phyloP scores from a whole-genome alignment of 2,888 invertebrate species.

The Heterodera filipjevi region DNA sequence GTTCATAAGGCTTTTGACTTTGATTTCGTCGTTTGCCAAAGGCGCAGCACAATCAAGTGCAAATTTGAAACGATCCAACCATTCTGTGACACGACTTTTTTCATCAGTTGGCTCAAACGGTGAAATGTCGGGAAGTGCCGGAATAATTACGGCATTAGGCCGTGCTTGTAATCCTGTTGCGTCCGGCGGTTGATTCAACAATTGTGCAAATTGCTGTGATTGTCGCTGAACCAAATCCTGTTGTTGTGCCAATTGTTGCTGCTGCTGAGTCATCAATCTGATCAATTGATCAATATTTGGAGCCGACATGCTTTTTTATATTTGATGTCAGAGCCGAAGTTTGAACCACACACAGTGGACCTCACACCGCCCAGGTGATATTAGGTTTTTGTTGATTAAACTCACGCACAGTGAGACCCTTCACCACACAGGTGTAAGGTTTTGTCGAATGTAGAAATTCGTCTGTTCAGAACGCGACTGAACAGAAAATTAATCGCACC shows the following conservation, averaged over 20 bases:
- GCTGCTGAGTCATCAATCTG: neutral
- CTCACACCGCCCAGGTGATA: too few relatives aligned
- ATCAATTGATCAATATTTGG: neutral
- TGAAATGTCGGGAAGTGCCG: neutral
- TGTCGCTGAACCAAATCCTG: neutral
- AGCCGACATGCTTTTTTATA: too few relatives aligned
- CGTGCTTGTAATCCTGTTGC: neutral
- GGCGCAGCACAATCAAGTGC: conserved; percentile 9
- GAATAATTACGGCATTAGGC: neutral
- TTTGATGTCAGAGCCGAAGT: too few relatives aligned
- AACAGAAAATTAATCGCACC: too few relatives aligned
- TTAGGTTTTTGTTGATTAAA: too few relatives aligned
- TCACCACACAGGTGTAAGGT: too few relatives aligned
- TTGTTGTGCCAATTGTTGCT: neutral
- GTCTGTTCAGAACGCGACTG: too few relatives aligned
- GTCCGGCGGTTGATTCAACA: neutral
- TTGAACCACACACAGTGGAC: too few relatives aligned
- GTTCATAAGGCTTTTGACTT: conserved; percentile 4
- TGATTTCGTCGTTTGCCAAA: neutral
- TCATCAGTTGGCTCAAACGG: neutral
- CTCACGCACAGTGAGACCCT: too few relatives aligned
- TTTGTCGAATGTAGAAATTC: too few relatives aligned
- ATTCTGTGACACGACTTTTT: neutral
- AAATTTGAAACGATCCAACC: neutral
- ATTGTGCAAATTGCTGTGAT: neutral